phyloP scores from a whole-genome alignment of 2,113 vertebrate species.

The Tyto alba region DNA sequence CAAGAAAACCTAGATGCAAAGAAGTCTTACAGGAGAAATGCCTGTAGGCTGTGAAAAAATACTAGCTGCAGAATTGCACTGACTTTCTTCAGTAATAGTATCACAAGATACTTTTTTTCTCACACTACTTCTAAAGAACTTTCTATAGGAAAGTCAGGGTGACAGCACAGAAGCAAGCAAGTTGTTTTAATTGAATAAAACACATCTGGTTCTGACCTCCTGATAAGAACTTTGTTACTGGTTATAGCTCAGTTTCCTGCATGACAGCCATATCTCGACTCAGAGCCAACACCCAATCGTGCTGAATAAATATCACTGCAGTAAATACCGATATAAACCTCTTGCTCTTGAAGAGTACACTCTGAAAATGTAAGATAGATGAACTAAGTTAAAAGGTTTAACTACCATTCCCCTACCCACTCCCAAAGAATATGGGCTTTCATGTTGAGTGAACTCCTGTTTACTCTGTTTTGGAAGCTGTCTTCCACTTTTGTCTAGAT shows the following conservation, averaged over 20 bases:
- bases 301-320: not conserved
- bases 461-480: not conserved
- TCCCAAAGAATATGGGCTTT: not conserved
- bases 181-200: not conserved
- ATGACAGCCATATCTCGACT: not conserved
- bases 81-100: not conserved
- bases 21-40: not conserved
- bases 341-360: not conserved
- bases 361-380: not conserved
- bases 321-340: not conserved
- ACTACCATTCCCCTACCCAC: not conserved
- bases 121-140: not conserved
- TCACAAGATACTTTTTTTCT: not conserved
- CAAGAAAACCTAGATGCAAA: not conserved
- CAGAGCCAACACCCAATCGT: not conserved
- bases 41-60: not conserved
- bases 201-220: not conserved
- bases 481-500: not conserved
- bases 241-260: not conserved
- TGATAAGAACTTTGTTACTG: not conserved
- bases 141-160: not conserved
- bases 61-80: not conserved
- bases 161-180: not conserved
- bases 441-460: not conserved
- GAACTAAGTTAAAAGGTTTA: not conserved